Base-by-base conservation (phyloP, 2,797 vertebrate genomes). In the Haliaeetus vocifer region DNA sequence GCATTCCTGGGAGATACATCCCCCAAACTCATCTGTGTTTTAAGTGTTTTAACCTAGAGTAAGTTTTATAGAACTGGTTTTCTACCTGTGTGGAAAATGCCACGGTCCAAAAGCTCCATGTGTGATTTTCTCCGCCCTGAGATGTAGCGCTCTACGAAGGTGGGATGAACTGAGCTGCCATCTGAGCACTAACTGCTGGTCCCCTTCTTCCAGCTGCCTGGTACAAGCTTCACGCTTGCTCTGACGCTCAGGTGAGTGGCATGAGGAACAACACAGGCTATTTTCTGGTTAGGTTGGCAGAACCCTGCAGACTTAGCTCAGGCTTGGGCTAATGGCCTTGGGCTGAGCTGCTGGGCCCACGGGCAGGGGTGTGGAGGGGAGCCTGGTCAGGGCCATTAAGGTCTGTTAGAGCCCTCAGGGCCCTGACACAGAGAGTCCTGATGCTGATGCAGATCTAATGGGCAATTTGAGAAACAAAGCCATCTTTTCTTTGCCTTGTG, bases 191-290 rank as follows among this genome's bases (percentile, higher is more conserved):
- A 3, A 33, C 23, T 59, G 38, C 62, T 28, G 31, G 5, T 40
- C 15, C 0, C 17, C 65, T 59, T 37, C n/a, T 73, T 33, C 37
- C 68, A 67, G 61, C 56, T 80, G 23, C 75, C 75, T 71, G 49
- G 52, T 55, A 12, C 67, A 45, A 29, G 40, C 20, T 14, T 80
- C 59, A 58, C 6, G 1, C 21, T 26, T n/a, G 63, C 80, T 70
- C 38, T 15, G 44, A 4, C 21, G 58, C 73, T 87, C 40, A 19
- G 65, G 26, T 11, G 9, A 10, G 38, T 26, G 38, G 29, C n/a
- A 5, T 1, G 15, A 75, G n/a, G 42, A 86, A 14, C 44, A 45
- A 8, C 0, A 0, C 5, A 28, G 35, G 52, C 22, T 67, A 1
- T 42, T 20, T 71, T 47, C 35, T 66, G 55, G 2, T 71, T 18